These are phyloP conservation scores for Battus philenor DNA, from an alignment of 1,140 invertebrate species.

Conservation along the genomic window DNA sequence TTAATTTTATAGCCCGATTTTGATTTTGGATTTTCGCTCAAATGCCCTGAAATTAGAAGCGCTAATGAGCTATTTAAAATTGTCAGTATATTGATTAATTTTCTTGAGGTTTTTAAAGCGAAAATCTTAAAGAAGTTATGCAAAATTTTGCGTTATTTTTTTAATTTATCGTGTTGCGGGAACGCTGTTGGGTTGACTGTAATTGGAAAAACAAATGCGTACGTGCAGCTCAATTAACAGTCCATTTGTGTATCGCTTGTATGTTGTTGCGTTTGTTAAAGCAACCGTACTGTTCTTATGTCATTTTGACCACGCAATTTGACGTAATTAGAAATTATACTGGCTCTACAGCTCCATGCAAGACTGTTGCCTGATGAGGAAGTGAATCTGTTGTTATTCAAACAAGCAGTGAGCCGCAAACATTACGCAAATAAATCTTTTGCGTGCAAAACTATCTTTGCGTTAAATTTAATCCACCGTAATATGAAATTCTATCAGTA, in stretches of 20 bases:
- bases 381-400: conserved; percentile 11
- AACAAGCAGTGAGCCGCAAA: conserved; percentile 1
- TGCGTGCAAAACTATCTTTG: not conserved
- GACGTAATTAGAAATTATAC: conserved; percentile 63
- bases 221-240: conserved; percentile 28
- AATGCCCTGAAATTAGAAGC: no score
- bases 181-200: no score
- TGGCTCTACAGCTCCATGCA: conserved; percentile 32
- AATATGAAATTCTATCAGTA: no score
- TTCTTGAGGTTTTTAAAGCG: no score
- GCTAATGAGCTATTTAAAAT: no score
- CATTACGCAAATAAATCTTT: not conserved
- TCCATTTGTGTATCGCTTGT: conserved; percentile 26
- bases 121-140: no score
- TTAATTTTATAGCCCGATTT: no score
- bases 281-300: conserved; percentile 57
- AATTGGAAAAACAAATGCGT: conserved; percentile 5
- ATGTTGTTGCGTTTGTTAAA: conserved; percentile 34
- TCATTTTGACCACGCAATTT: conserved; percentile 63
- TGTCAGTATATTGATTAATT: no score
- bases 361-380: conserved; percentile 29
- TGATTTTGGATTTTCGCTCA: no score
- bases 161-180: no score
- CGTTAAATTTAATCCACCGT: not conserved
- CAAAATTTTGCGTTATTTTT: no score